Base-by-base conservation (phyloP, 2,888 invertebrate species). In the Acanthosepion pharaonis region DNA sequence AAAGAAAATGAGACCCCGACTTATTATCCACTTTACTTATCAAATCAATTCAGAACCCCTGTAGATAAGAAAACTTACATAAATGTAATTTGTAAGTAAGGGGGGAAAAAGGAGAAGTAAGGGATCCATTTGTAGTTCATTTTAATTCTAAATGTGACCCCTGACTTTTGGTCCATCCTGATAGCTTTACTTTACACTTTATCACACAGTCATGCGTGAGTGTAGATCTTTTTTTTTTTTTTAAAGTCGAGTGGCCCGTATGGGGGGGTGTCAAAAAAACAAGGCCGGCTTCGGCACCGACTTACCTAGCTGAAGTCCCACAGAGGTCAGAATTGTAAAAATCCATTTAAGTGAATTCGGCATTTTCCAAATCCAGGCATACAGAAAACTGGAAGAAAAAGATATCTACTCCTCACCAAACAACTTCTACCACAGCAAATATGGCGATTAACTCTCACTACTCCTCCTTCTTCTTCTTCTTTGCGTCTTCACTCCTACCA, bases 261-360 rank as follows among this genome's bases (percentile, higher is more conserved):
- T 78, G 78, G 78, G 33, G n/a, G 25, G n/a, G 11, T 78, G 78
- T 78, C 78, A n/a, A 78, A 78, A 78, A 78, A 78, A 78, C n/a
- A 78, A 15, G 33, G 33, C n/a, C n/a, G n/a, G 78, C n/a, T n/a
- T 78, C 3, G 78, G n/a, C n/a, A 23, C 15, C 33, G 33, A 78
- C 78, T 78, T 78, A 78, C 78, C 78, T 78, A 78, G 33, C n/a
- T 78, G 78, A 78, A 78, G n/a, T 78, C 78, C 78, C n/a, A 78
- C 78, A n/a, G 78, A n/a, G 78, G 33, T 78, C 78, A 78, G 78
- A 78, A 78, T 78, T 78, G 78, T 78, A 78, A 78, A 78, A 78
- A 78, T 78, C 78, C 78, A 78, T 78, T 78, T 78, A n/a, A 78
- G 78, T 78, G 78, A n/a, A 78, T n/a, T n/a, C n/a, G 78, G 78